Percentiles rank a stretch among this genome's conserved stretches.
These are phyloP conservation scores for Heliconius himera DNA, from an alignment of 1,140 invertebrate genomes.

Conservation along the genomic window DNA sequence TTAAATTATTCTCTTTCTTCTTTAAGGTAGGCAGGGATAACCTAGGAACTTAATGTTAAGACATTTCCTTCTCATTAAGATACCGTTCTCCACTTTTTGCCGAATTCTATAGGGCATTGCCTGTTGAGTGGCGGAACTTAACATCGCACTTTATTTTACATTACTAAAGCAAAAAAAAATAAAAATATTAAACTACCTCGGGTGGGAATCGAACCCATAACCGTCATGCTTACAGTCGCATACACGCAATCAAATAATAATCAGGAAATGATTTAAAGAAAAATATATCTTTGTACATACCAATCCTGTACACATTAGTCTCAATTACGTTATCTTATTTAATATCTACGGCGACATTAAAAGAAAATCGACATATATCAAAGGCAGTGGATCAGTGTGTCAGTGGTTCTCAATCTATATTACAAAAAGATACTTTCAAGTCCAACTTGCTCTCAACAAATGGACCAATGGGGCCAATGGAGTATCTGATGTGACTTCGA, in stretches of 20 bases:
- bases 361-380: slow-evolving; percentile 18
- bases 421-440: slow-evolving; percentile 29
- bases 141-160: too few species aligned
- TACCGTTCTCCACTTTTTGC: too few species aligned
- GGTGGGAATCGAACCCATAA: too few species aligned
- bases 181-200: neutral
- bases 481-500: neutral
- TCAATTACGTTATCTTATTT: neutral
- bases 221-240: too few species aligned
- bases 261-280: neutral
- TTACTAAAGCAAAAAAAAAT: too few species aligned
- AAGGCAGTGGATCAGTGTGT: slow-evolving; percentile 36
- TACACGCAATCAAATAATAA: too few species aligned
- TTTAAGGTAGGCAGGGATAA: too few species aligned
- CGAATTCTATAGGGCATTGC: too few species aligned
- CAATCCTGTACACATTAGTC: neutral
- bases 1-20: too few species aligned
- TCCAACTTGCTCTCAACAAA: neutral
- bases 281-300: neutral
- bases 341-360: neutral
- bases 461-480: neutral
- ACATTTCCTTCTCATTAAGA: too few species aligned
- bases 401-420: slow-evolving; percentile 17
- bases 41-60: too few species aligned
- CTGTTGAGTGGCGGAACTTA: too few species aligned